These are phyloP conservation scores for Drosophila recens DNA, from an alignment of 2,888 invertebrate genomes.

Conservation along the genomic window DNA sequence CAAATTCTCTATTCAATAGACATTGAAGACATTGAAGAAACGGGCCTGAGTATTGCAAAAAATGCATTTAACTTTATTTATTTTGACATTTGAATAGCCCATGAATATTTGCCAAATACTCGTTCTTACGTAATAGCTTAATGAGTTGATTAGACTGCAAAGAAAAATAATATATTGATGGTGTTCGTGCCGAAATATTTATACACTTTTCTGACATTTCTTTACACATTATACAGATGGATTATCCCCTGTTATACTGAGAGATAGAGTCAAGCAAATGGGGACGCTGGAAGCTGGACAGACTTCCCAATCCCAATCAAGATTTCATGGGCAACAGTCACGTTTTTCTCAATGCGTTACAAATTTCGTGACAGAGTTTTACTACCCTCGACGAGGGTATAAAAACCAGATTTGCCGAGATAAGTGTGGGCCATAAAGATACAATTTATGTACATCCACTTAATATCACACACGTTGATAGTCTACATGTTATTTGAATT, in stretches of 20 bases:
- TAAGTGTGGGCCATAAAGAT: constrained; percentile 22
- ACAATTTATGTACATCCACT: constrained; percentile 36
- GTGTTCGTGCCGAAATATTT: background rate
- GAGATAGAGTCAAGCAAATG: background rate
- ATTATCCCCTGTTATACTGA: background rate
- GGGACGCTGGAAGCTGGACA: background rate
- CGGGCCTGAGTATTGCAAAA: background rate
- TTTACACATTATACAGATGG: background rate
- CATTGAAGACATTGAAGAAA: no score
- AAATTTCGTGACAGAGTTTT: background rate
- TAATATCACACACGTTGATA: constrained; percentile 20
- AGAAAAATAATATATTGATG: background rate
- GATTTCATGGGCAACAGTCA: constrained; percentile 3
- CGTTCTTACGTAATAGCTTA: constrained; percentile 19
- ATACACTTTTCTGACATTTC: background rate
- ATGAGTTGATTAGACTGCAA: constrained; percentile 29
- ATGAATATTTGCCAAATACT: background rate
- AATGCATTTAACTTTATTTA: background rate
- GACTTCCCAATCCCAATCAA: background rate
- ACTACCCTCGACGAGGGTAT: background rate
- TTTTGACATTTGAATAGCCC: background rate
- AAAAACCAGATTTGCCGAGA: constrained; percentile 30
- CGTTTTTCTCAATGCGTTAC: constrained; percentile 13
- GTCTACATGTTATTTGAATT: constrained; percentile 50
- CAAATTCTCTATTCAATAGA: no score